Evolutionary conservation across 2,797 vertebrate species (phyloP), one percentile per base, ranked within the genome.

Genomic region (Gallinago stenura): DNA sequence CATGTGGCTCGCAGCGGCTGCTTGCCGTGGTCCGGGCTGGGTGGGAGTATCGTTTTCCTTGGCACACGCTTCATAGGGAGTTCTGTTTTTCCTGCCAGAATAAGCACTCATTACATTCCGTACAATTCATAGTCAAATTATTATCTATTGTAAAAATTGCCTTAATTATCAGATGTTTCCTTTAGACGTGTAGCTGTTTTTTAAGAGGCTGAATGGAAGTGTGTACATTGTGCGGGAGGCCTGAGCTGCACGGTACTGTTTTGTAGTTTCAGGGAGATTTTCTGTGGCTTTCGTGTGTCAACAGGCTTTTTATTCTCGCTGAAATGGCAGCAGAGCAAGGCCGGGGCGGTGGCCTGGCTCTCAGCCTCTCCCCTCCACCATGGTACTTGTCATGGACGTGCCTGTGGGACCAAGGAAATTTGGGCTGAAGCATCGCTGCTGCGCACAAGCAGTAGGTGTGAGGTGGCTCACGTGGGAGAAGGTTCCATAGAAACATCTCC

Each of bases 31-130:
- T 97, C 97, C 89, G 39, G 95, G 94, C 94, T 89, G 97, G 97
- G 98, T 97, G 97, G 98, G 97, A 97, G 97, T 96, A 96, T 95
- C 95, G 28, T 97, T 98, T 98, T 97, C 96, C 96, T 98, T 98
- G 98, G 98, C 98, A 98, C 95, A 65, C 86, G 65, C 97, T 98
- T 98, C 98, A 98, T 85, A 98, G 97, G 97, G 97, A 97, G 96
- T 86, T 72, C 90, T 97, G 97, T 82, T 97, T 96, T 96, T 95
- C 81, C 83, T 98, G 97, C 98, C 98, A 97, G 98, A 98, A 97
- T 98, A 98, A 98, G 98, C 98, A 98, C 98, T 97, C 97, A 96
- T 97, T 97, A 95, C 97, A 98, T 98, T 98, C 97, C 97, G 91
- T 97, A 91, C 96, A 97, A 97, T 98, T 98, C 97, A 96, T 97